Conservation (phyloP, 2,888 invertebrate species). For the Dicyrtomina minuta region DNA sequence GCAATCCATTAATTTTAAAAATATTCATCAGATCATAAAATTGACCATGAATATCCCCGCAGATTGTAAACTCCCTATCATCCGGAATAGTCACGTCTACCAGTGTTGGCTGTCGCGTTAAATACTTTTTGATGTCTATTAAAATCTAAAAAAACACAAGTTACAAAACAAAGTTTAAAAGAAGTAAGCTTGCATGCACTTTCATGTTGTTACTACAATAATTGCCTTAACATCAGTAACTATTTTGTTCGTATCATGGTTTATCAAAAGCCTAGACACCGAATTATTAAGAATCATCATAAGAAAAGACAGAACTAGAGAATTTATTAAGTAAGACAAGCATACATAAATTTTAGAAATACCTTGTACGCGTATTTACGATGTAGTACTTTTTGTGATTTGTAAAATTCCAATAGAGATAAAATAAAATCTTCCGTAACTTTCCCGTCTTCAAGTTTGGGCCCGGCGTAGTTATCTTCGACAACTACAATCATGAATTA, state of each 20-base stretch:
- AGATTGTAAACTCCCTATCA: slow-evolving; percentile 91
- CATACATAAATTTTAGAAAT: slow-evolving; percentile 40
- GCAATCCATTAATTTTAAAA: slow-evolving; percentile 93
- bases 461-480: slow-evolving; percentile 92
- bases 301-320: background rate
- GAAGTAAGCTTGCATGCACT: no score
- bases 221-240: background rate
- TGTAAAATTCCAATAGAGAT: slow-evolving; percentile 85
- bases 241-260: background rate
- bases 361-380: slow-evolving; percentile 96
- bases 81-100: slow-evolving; percentile 86
- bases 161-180: no score
- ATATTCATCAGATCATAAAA: slow-evolving; percentile 98
- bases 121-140: slow-evolving; percentile 80
- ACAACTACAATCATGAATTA: slow-evolving; percentile 68
- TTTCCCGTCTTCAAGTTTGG: slow-evolving; percentile 79
- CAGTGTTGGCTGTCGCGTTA: slow-evolving; percentile 81
- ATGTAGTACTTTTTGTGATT: slow-evolving; percentile 88
- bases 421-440: slow-evolving; percentile 87
- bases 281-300: background rate
- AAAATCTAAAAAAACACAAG: slow-evolving; percentile 70
- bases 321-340: background rate
- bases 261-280: slow-evolving; percentile 16
- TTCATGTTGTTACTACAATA: no score
- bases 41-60: slow-evolving; percentile 98